A percentile compares a stretch with the other conserved stretches of the same genome.
Conservation (phyloP, 2,888 invertebrate genomes). For the Amiota mariae region DNA sequence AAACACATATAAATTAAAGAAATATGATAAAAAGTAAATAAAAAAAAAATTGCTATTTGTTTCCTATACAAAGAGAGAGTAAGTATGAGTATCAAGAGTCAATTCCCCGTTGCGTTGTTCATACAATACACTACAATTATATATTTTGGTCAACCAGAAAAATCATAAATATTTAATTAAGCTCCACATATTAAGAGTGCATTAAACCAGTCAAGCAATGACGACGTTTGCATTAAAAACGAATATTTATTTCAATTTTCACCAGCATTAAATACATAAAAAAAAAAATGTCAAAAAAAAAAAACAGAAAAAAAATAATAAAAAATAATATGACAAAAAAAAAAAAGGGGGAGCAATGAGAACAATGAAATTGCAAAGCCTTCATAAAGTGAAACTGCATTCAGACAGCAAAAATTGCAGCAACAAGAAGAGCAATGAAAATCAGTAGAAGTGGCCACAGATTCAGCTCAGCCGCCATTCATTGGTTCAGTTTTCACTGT, state of each 20-base stretch:
- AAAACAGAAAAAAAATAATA: constrained; percentile 43
- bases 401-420: constrained; percentile 32
- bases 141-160: constrained; percentile 15
- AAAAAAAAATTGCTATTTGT: too few relatives aligned
- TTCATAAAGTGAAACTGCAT: constrained; percentile 9
- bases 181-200: constrained; percentile 65
- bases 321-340: constrained; percentile 48
- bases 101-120: too few relatives aligned
- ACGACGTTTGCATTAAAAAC: constrained; percentile 30
- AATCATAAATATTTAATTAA: constrained; percentile 59
- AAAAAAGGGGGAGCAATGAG: constrained; percentile 35
- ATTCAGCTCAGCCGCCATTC: too few relatives aligned
- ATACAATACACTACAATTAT: too few relatives aligned
- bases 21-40: too few relatives aligned
- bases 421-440: background rate
- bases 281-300: constrained; percentile 39
- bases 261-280: constrained; percentile 49
- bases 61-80: too few relatives aligned
- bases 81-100: too few relatives aligned
- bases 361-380: too few relatives aligned
- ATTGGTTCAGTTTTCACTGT: too few relatives aligned
- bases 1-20: too few relatives aligned
- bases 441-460: too few relatives aligned
- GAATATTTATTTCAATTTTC: constrained; percentile 17
- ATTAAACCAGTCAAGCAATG: constrained; percentile 50